Conservation (phyloP, 2,113 vertebrate species). For the Callocephalon fimbriatum region DNA sequence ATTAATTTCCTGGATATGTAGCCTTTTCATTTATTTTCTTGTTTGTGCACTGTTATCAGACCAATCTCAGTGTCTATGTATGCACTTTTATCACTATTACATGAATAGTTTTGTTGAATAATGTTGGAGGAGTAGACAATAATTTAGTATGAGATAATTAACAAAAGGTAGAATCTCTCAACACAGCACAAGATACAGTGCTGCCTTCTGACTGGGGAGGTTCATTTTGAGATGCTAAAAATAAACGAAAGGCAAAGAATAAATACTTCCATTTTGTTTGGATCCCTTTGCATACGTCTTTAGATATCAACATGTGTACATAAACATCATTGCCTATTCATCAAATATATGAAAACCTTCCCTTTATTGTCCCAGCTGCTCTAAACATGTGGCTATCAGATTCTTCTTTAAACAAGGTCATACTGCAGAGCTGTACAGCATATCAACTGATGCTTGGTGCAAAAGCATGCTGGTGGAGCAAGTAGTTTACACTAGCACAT, state of each 20-base stretch:
- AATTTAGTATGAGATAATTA: neutral
- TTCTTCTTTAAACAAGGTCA: neutral
- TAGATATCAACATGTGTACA: neutral
- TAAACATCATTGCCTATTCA: neutral
- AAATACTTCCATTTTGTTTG: neutral
- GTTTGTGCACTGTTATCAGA: neutral
- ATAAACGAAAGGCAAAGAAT: neutral
- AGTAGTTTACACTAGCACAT: accelerated
- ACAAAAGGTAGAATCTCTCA: neutral
- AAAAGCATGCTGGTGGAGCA: neutral
- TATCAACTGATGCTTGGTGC: neutral
- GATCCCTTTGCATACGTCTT: neutral
- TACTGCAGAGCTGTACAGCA: neutral
- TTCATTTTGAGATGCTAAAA: neutral
- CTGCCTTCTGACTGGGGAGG: neutral
- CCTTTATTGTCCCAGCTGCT: neutral
- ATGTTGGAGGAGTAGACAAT: neutral
- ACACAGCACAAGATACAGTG: neutral
- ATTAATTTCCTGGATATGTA: neutral
- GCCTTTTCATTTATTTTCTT: neutral
- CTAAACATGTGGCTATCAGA: neutral
- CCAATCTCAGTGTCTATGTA: neutral
- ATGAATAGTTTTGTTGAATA: neutral
- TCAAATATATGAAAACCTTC: neutral
- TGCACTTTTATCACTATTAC: neutral